Base-by-base conservation (phyloP, 1,140 invertebrate species). In the Olivierus martensii region DNA sequence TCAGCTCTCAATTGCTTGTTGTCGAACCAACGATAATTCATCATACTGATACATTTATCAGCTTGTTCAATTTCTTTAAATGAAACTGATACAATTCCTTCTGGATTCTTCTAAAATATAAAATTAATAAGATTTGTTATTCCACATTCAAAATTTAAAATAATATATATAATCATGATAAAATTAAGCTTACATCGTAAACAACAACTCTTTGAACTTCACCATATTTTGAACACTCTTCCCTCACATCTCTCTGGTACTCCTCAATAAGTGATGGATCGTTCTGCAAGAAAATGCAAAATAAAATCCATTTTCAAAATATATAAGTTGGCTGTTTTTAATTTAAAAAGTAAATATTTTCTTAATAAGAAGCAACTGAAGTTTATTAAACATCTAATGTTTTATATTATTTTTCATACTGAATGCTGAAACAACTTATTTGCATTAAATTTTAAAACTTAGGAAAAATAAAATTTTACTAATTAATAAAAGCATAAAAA, bases 21-120 rank as follows among this genome's bases (percentile, higher is more conserved):
- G 3, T 81, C 83, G 72, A 96, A 96, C 77, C 84, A 91, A n/a
- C 91, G 75, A 0, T 85, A 84, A 71, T 98, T 87, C 61, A 99
- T 76, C 42, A 90, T 74, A 58, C 79, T 73, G 12, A 98, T 79
- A 50, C 92, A 93, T 37, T 79, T 74, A 71, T 98, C 91, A 2
- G 94, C 92, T 62, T 87, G 82, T 67, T 93, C 90, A 1, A 87
- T 78, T 34, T 84, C 81, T 52, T 84, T 79, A 78, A 97, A 99
- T 22, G 78, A 84, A 1, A 99, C 80, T 60, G 94, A 83, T 2
- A 87, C 88, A 3, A 98, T 81, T 22, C 95, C 95, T 64, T 98
- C 91, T 1, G 87, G 84, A 75, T 96, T 84, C 52, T 84, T 77
- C 84, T 88, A 44, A 22, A 36, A 66, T 18, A 73, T 73, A 58